Conservation (phyloP, 1,140 invertebrate species). For the Marisa cornuarietis region DNA sequence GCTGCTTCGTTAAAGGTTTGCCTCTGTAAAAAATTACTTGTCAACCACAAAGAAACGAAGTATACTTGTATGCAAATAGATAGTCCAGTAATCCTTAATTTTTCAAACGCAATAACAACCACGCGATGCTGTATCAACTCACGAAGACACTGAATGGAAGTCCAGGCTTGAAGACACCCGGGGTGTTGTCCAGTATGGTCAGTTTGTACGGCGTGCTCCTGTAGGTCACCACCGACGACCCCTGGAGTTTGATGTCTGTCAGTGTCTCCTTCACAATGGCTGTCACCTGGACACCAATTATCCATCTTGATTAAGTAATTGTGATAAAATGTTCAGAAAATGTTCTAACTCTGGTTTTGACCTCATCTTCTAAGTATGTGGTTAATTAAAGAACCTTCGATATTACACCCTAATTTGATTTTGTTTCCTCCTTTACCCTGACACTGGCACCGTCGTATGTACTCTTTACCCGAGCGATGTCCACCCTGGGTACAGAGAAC, state of each 20-base stretch:
- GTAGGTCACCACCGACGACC: conserved; percentile 16
- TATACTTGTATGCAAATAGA: no score
- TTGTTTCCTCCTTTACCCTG: background rate
- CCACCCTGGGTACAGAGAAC: conserved; percentile 20
- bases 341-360: no score
- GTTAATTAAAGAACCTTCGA: no score
- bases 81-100: no score
- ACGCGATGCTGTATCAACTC: conserved; percentile 1
- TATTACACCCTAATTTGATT: background rate
- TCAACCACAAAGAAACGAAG: no score
- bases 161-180: conserved; percentile 38
- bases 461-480: conserved; percentile 11
- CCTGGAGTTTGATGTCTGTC: conserved; percentile 23
- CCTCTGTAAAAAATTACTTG: no score
- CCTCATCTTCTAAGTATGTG: no score
- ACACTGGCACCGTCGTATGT: conserved; percentile 1
- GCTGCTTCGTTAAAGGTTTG: no score
- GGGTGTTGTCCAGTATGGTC: conserved; percentile 26
- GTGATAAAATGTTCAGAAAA: no score
- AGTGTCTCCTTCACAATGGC: conserved; percentile 27
- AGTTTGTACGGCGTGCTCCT: conserved; percentile 27
- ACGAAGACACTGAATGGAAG: conserved; percentile 34
- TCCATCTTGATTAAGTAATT: no score
- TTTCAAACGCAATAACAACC: no score
- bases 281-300: background rate